Evolutionary conservation across 1,140 invertebrate species (phyloP).

Genomic region (Bombus turneri): DNA sequence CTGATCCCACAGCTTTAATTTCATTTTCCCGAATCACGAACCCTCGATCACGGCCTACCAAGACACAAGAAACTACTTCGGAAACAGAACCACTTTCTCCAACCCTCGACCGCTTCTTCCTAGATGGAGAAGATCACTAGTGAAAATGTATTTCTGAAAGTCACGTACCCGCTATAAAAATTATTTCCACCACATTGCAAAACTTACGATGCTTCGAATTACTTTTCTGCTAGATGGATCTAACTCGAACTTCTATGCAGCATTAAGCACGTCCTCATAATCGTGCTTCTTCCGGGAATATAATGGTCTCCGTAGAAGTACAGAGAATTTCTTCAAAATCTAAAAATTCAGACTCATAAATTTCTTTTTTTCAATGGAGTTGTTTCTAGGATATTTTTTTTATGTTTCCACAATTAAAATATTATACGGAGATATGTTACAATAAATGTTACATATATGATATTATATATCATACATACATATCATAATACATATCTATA

Average conservation of each 20-base stretch:
- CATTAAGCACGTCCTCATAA: background rate
- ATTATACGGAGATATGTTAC: too few relatives aligned
- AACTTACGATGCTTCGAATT: background rate
- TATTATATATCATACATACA: too few relatives aligned
- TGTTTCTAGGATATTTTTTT: too few relatives aligned
- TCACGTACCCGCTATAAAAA: conserved; percentile 39
- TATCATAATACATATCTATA: too few relatives aligned
- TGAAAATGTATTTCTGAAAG: conserved; percentile 36
- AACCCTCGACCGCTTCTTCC: conserved; percentile 2
- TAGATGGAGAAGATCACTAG: too few relatives aligned
- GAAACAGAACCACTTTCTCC: background rate
- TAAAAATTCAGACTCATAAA: too few relatives aligned
- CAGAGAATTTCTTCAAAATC: too few relatives aligned
- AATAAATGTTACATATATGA: too few relatives aligned
- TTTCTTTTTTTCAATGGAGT: too few relatives aligned
- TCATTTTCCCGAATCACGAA: conserved; percentile 52
- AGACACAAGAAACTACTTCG: conserved; percentile 5
- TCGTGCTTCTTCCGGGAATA: background rate
- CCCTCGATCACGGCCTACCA: background rate
- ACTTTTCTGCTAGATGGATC: background rate
- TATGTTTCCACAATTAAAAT: too few relatives aligned
- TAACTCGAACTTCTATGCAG: background rate
- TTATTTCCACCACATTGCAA: background rate
- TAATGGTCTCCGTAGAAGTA: background rate
- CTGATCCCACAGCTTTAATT: conserved; percentile 50